Base-by-base conservation (phyloP, 92 coral and sea anemone species). In the Anthopleura xanthogrammica region DNA sequence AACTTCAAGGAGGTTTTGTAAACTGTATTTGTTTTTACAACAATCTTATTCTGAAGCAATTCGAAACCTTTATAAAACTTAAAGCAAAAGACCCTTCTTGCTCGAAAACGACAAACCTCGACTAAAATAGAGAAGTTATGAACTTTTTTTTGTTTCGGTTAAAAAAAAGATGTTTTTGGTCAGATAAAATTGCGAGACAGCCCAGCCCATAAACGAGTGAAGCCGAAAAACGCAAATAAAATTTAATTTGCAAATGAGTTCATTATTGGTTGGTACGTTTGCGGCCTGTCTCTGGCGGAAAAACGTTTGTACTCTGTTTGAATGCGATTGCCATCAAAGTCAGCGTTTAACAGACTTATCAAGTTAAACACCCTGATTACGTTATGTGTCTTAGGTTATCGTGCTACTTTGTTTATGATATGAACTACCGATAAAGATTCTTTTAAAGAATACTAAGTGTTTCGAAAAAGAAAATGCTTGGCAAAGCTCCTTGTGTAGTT, bases 251-350 rank as follows among this genome's bases (percentile, higher is more conserved):
- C 36, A 68, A n/a, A n/a, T 68, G 74, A 68, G 40, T 68, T 68
- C 74, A 68, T 68, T 68, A 68, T 29, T 68, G 41, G 72, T 12
- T 64, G 72, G 74, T 68, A 29, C 42, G 16, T 68, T 68, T 68
- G 74, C 74, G 42, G 55, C 17, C 24, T 9, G 56, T 16, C 55
- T 75, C 52, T 75, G 64, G 60, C 60, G 60, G 80, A 50, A 77
- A 75, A 77, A 12, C 36, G 80, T 52, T 77, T n/a, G 36, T 17
- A 52, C 58, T 77, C 80, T 46, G 80, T 16, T 19, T 12, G 14
- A 77, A 77, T 19, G 58, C 80, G 80, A 77, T 77, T 43, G 60
- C 40, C 64, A 76, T 76, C 58, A 19, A 19, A n/a, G 36, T 64
- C 72, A 29, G 36, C 16, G 74, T 68, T 68, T 68, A 23, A 52